Evolutionary conservation across 1,140 invertebrate species (phyloP), one percentile per base, ranked within the genome.

Genomic region (Anoplolepis gracilipes): DNA sequence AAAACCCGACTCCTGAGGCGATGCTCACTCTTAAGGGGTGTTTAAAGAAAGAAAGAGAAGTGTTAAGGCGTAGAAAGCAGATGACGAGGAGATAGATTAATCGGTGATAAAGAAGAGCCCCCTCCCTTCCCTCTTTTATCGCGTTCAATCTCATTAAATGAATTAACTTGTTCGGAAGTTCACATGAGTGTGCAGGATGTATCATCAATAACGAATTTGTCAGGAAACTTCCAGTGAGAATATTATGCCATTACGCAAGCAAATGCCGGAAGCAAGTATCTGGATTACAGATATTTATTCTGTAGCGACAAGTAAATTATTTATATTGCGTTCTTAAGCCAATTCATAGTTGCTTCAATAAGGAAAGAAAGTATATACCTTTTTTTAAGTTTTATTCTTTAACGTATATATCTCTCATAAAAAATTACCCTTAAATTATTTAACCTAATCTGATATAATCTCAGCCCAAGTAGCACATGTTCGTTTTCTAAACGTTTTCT

Each of bases 1-100:
- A 87, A 89, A 87, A 77, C 42, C 39, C 39, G 11, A 85, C 30
- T 85, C 84, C 73, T 62, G 30, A 67, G 85, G 72, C 75, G 78
- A 67, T 55, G 79, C n/a, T 53, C 59, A 57, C 30, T 73, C 86
- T 84, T 84, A 78, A 64, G 88, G 19, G 2, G 67, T 28, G 53
- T 69, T 88, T 85, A 55, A 73, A 53, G 61, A 73, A 69, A 73
- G 53, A 72, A 73, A 16, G n/a, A 1, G 8, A 53, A 59, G 65
- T 11, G 65, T 6, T 42, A 55, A 79, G 10, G 22, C 16, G 22
- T 5, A n/a, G 19, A 25, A 73, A 11, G 25, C 8, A 25, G 22
- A 28, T 55, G 78, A 81, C 53, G 25, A 81, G 64, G 22, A 39
- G 65, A 42, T 42, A 59, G 30, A 82, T 82, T 82, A 82, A 82